These are phyloP conservation scores for Mycetomoellerius zeteki DNA, from an alignment of 1,140 invertebrate species.

Conservation along the genomic window DNA sequence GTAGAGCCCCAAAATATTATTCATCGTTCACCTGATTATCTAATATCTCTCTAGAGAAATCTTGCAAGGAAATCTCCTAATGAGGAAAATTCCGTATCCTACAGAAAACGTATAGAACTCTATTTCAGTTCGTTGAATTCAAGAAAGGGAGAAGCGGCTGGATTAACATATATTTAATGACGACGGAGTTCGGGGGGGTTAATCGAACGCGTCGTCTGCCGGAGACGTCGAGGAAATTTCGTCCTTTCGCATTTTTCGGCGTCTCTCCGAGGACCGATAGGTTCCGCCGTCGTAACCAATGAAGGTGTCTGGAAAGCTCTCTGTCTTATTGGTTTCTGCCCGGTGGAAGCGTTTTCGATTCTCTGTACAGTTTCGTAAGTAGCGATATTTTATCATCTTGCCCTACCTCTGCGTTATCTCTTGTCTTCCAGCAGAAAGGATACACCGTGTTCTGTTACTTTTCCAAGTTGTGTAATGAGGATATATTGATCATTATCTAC, in stretches of 20 bases:
- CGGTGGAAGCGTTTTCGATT: slow-evolving; percentile 38
- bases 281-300: slow-evolving; percentile 40
- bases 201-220: slow-evolving; percentile 9
- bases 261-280: slow-evolving; percentile 41
- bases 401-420: slow-evolving; percentile 30
- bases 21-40: not conserved
- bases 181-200: not conserved
- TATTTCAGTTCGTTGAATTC: slow-evolving; percentile 9
- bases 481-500: slow-evolving; percentile 48
- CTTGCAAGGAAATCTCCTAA: not conserved
- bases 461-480: not conserved
- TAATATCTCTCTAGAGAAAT: slow-evolving; percentile 1
- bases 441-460: slow-evolving; percentile 23
- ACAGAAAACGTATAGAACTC: not conserved
- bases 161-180: slow-evolving; percentile 24
- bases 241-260: slow-evolving; percentile 21
- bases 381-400: slow-evolving; percentile 54
- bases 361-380: slow-evolving; percentile 38
- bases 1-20: not conserved
- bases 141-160: not conserved
- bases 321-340: slow-evolving; percentile 51
- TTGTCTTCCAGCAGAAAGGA: not conserved
- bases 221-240: slow-evolving; percentile 10
- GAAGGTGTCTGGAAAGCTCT: slow-evolving; percentile 51
- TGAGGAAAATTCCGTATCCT: not conserved